These are phyloP conservation scores for Atractosteus spatula DNA, from an alignment of 2,113 vertebrate species.

Conservation along the genomic window DNA sequence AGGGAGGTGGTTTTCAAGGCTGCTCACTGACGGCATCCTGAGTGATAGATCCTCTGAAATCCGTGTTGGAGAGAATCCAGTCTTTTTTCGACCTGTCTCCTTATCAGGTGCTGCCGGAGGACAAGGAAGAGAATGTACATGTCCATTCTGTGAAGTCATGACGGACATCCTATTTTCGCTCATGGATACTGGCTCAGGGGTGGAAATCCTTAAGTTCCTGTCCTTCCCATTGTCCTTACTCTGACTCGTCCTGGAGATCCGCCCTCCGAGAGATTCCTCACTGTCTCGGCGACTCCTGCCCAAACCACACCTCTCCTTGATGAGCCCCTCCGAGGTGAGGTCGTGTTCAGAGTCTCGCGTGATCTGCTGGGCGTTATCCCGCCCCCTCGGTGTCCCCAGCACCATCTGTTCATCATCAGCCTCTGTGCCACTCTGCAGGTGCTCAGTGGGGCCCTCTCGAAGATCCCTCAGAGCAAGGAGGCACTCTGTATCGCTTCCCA, in stretches of 20 bases:
- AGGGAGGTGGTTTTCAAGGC: no score
- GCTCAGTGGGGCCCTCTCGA: background rate
- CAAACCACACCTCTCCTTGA: no score
- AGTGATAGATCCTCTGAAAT: no score
- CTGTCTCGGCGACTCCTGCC: slow-evolving; percentile 14
- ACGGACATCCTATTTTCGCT: no score
- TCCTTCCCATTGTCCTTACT: no score
- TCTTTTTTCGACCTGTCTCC: no score
- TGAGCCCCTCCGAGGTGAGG: background rate
- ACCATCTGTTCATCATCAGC: background rate
- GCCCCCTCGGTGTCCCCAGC: background rate
- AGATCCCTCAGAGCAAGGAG: background rate
- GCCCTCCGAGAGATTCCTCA: slow-evolving; percentile 40
- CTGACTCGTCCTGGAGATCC: slow-evolving; percentile 37
- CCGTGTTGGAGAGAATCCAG: no score
- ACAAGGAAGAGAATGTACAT: no score
- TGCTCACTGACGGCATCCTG: no score
- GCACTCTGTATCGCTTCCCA: slow-evolving; percentile 1
- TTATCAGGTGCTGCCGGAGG: no score
- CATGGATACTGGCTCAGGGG: no score
- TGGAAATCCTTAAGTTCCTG: background rate
- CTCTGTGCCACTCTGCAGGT: background rate
- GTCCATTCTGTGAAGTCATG: no score
- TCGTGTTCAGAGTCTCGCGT: accelerated
- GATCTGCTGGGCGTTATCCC: accelerated